phyloP scores from a whole-genome alignment of 2,797 vertebrate species.

The Mus minutoides region DNA sequence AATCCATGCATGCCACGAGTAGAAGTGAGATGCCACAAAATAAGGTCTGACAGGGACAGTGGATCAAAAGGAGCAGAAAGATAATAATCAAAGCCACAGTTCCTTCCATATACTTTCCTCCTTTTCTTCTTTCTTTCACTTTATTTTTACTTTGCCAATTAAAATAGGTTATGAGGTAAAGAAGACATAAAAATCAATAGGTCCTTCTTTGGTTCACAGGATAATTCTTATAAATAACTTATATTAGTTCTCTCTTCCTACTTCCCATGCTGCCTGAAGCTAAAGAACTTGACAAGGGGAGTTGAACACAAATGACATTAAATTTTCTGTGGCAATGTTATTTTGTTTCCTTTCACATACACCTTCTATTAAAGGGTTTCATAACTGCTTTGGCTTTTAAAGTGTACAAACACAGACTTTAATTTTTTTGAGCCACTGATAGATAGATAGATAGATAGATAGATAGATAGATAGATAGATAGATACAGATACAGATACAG shows the following conservation, averaged over 20 bases:
- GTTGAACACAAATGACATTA: background rate
- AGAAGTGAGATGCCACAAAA: constrained; percentile 24
- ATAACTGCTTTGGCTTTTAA: background rate
- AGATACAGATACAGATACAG: no score
- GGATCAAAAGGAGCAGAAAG: background rate
- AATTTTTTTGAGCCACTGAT: no score
- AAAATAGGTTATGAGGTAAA: constrained; percentile 44
- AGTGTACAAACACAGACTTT: background rate
- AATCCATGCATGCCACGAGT: background rate
- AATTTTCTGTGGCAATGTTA: background rate
- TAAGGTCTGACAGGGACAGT: background rate
- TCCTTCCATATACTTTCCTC: background rate
- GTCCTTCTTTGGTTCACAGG: background rate
- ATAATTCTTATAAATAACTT: constrained; percentile 47
- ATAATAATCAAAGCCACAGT: background rate
- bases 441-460: no score
- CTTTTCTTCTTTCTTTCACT: background rate
- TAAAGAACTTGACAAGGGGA: background rate
- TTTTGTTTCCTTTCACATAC: constrained; percentile 20
- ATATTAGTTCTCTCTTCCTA: background rate
- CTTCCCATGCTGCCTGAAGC: background rate
- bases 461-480: no score
- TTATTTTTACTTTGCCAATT: background rate
- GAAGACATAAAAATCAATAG: background rate
- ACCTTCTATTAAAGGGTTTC: constrained; percentile 34